Evolutionary conservation across 2,113 vertebrate species (phyloP), one percentile per base, ranked within the genome.

Genomic region (Nematolebias whitei): DNA sequence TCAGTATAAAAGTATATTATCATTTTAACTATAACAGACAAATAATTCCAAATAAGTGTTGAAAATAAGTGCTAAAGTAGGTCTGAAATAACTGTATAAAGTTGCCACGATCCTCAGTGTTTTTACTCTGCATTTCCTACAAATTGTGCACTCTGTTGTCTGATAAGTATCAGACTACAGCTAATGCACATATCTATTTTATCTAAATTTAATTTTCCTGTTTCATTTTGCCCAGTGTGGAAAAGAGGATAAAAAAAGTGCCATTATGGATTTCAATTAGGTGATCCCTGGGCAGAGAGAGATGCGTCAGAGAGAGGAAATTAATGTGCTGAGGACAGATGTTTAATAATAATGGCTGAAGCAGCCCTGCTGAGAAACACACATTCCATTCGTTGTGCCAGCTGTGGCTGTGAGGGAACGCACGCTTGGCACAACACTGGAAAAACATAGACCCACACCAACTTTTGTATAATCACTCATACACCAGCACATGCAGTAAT

Each of bases 191-290:
- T 45, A 48, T 55, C 4, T 1, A 39, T 78, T 78, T 66, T 32
- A 39, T 69, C 23, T 24, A 22, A 74, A 68, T 69, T 38, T 52
- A 39, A 41, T 78, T 72, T 63, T 43, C 43, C 60, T 67, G 41
- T 78, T 53, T 72, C 66, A 71, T 67, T 90, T 85, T 77, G 53
- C 74, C 78, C 54, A 76, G 77, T 75, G 73, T 73, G 70, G 61
- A 22, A 68, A 52, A 78, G 62, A 78, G 29, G 49, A 78, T n/a
- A 70, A 82, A 85, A 74, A 89, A 83, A 86, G 82, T 87, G 85
- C 87, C 90, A 88, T 91, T 89, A 90, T 86, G 78, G 87, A 89
- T 91, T 90, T 92, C 87, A 90, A 88, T 88, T 87, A 90, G 84
- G 89, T 89, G 80, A 85, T 89, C 88, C 90, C 89, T 87, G 83